Base-by-base conservation (phyloP, 1,140 invertebrate genomes). In the Rhizoglyphus robini region DNA sequence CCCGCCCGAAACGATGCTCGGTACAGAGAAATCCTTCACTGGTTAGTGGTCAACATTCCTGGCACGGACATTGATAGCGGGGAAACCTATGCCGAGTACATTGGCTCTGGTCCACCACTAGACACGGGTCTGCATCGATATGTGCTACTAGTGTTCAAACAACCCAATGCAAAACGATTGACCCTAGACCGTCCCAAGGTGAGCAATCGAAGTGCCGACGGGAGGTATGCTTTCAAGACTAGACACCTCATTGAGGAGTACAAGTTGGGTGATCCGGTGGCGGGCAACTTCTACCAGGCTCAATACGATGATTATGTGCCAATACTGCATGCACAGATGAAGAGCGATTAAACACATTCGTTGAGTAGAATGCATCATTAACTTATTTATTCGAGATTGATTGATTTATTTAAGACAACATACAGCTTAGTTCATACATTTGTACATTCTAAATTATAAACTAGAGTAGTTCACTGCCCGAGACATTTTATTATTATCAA, bases 141-240 rank as follows among this genome's bases (percentile, higher is more conserved):
- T 49, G 54, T 72, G 4, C 58, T 70, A 18, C 32, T 70, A 11
- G 63, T 69, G 15, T 70, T 58, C 65, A 71, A 70, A 51, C 69
- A 70, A 54, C 15, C 51, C 8, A 54, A 54, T 27, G 23, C 23
- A 32, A 8, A 54, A 54, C 36, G 18, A 32, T 27, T 69, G 18
- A 76, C 71, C 3, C 87, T 86, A 69, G 77, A 83, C 57, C 87
- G 88, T 69, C 78, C 80, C 58, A 80, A 77, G 66, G 69, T 84
- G 3, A 77, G 81, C 18, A 83, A 84, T 70, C 54, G 15, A 15
- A 67, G 64, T 27, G 51, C 32, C 31, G 72, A 77, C 25, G 74
- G 75, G 29, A 70, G 76, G n/a, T 70, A 68, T 20, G 68, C 70
- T n/a, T 78, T 71, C 57, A 76, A 75, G 41, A 68, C 29, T 20